These are phyloP conservation scores for Struthidea cinerea DNA, from an alignment of 2,113 vertebrate genomes.

Conservation along the genomic window DNA sequence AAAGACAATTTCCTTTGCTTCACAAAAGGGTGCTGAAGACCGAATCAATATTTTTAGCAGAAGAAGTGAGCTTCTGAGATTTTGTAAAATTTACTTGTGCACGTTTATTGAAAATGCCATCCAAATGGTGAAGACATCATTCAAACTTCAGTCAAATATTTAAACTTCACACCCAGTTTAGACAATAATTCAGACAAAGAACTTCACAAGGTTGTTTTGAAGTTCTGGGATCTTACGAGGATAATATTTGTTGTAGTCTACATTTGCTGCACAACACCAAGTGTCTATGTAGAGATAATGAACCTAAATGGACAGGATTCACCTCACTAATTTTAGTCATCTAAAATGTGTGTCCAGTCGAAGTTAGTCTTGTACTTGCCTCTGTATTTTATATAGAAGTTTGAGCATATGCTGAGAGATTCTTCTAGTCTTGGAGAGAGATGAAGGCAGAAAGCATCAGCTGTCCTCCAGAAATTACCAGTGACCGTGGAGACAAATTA, in stretches of 20 bases:
- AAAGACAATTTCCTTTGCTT: background rate
- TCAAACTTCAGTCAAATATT: background rate
- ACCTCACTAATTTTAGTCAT: background rate
- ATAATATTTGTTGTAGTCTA: background rate
- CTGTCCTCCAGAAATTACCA: background rate
- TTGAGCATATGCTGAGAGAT: background rate
- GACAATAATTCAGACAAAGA: background rate
- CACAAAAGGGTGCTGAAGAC: background rate
- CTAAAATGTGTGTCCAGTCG: background rate
- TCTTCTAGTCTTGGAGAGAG: background rate
- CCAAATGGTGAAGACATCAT: background rate
- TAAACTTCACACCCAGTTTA: background rate
- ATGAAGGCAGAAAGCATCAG: background rate
- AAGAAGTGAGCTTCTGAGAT: background rate
- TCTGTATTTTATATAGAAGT: background rate
- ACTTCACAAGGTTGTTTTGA: background rate
- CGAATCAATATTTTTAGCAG: background rate
- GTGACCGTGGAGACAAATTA: background rate
- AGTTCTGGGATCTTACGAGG: background rate
- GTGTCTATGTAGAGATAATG: rapidly evolving
- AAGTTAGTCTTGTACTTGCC: background rate
- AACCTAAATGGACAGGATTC: background rate
- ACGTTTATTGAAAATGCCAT: background rate
- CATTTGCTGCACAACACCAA: background rate
- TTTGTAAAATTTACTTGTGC: background rate